Evolutionary conservation across 2,797 vertebrate genomes (phyloP).

Genomic region (Protosalanx chinensis): DNA sequence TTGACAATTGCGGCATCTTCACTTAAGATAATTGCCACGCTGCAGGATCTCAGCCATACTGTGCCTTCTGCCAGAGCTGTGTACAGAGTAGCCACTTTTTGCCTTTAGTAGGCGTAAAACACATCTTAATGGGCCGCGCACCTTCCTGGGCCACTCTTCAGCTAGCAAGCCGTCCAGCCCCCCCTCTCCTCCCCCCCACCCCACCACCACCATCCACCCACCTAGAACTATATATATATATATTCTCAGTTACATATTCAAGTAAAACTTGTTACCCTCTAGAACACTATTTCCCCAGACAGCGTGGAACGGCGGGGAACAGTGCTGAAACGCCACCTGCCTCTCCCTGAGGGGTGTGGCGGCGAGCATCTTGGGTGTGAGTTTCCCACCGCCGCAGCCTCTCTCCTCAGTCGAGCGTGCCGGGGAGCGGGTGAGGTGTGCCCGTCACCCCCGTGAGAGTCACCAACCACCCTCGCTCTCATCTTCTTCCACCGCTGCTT

Average conservation of each 20-base stretch:
- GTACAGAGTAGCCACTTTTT: background rate
- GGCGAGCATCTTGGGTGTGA: background rate
- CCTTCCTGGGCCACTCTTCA: background rate
- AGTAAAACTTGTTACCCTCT: background rate
- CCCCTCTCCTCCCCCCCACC: too few relatives aligned
- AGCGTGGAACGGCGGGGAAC: background rate
- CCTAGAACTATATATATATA: too few relatives aligned
- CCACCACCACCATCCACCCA: too few relatives aligned
- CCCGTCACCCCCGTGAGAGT: background rate
- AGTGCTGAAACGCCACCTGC: background rate
- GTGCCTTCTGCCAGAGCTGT: background rate
- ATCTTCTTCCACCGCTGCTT: too few relatives aligned
- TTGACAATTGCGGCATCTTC: constrained; percentile 6
- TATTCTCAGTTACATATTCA: background rate
- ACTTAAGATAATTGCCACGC: background rate
- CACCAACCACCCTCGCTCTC: too few relatives aligned
- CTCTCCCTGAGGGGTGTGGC: background rate
- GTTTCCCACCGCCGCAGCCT: background rate
- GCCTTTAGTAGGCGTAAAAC: background rate
- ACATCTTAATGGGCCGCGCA: background rate
- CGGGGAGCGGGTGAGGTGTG: background rate
- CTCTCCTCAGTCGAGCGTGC: background rate
- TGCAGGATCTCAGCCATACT: background rate
- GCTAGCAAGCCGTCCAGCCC: background rate
- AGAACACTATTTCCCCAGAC: background rate